Evolutionary conservation across 2,888 invertebrate genomes (phyloP).

Genomic region (Heliconius cydno): DNA sequence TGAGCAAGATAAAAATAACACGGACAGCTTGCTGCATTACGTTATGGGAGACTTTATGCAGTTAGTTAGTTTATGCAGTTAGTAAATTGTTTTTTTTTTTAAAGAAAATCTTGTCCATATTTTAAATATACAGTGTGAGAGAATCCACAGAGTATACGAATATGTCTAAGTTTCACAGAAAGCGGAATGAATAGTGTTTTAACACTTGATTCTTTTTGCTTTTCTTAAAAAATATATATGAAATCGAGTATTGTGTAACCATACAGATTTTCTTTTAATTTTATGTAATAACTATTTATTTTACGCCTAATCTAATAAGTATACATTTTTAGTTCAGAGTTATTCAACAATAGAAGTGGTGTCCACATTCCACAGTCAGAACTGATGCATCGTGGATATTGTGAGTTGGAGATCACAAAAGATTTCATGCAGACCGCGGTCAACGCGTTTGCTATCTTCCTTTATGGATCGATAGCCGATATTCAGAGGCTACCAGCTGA

Average conservation of each 20-base stretch:
- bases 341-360: slow-evolving; percentile 59
- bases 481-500: slow-evolving; percentile 60
- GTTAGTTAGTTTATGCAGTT: slow-evolving; percentile 31
- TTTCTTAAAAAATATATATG: too few relatives aligned
- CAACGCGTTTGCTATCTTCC: slow-evolving; percentile 70
- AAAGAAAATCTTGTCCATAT: too few relatives aligned
- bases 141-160: too few relatives aligned
- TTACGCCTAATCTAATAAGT: neutral
- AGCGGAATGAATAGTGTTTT: too few relatives aligned
- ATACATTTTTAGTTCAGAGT: slow-evolving; percentile 58
- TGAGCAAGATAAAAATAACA: slow-evolving; percentile 7
- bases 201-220: too few relatives aligned
- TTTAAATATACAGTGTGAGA: too few relatives aligned
- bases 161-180: too few relatives aligned
- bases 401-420: slow-evolving; percentile 57
- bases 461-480: slow-evolving; percentile 62
- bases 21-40: slow-evolving; percentile 34
- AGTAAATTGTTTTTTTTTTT: neutral
- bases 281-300: neutral
- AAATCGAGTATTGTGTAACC: too few relatives aligned
- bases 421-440: slow-evolving; percentile 77
- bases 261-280: neutral
- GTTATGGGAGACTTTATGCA: slow-evolving; percentile 44
- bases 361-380: slow-evolving; percentile 65
- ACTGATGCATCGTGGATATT: slow-evolving; percentile 61